Base-by-base conservation (phyloP, 2,797 vertebrate genomes). In the Ciconia nigra region DNA sequence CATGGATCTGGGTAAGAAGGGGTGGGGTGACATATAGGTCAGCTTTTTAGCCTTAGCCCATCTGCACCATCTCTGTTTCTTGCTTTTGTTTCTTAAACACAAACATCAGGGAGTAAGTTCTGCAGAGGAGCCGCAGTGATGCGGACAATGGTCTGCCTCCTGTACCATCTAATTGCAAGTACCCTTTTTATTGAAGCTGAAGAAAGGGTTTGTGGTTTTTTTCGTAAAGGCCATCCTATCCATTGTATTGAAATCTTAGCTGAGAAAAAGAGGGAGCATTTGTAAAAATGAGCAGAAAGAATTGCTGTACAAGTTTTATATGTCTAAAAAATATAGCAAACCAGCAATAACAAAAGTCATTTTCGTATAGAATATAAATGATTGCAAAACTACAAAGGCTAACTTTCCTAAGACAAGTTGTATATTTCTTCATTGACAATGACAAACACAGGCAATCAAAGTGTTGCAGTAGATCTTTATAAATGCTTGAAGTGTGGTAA, bases 1-100 rank as follows among this genome's bases (percentile, higher is more conserved):
- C 98, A 99, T 99, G 99, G 99, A 99, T 98, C 98, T 99, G 87
- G 99, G 99, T 99, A 99, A 99, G 99, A 87, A 82, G 73, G 88
- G 74, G 49, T n/a, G 67, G 90, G 61, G 73, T 95, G 94, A 92
- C 62, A 49, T 12, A 26, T 9, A 67, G 96, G 94, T 97, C 96
- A 94, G n/a, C 63, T 83, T 81, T 87, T 72, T 78, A 90, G 82
- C 88, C 61, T 83, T 63, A 62, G 62, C 83, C 47, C 80, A 83
- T 97, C 90, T 90, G 80, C 41, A 82, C 66, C 31, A 11, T 96
- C 94, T 97, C 96, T 65, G 67, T 73, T 94, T 96, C 89, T 92
- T 85, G 79, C 54, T 88, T 94, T 94, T 97, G 80, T 96, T 96
- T 94, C 84, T 92, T 91, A 90, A 92, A 55, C 66, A 79, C 81